Percentiles rank a stretch among this genome's conserved stretches.
Conservation (phyloP, 2,797 vertebrate species). For the Chrysolophus pictus region DNA sequence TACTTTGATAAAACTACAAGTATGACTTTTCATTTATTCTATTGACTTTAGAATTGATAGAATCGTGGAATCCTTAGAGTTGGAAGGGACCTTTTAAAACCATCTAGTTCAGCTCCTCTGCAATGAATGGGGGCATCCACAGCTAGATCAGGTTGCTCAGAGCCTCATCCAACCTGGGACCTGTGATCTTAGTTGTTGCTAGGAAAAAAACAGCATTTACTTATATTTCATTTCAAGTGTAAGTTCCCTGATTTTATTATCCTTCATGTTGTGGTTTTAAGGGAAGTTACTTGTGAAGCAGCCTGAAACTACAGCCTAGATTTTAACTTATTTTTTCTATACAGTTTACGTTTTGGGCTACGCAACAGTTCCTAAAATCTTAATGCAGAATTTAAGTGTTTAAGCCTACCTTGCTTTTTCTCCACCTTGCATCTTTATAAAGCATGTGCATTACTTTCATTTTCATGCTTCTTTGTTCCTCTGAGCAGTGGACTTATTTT, state of each 20-base stretch:
- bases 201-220: neutral
- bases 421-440: neutral
- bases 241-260: neutral
- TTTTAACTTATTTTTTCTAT: neutral
- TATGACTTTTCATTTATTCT: neutral
- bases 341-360: neutral
- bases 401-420: neutral
- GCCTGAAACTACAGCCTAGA: neutral
- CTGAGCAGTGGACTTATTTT: neutral
- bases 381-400: neutral
- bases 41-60: neutral
- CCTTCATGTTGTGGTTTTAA: neutral
- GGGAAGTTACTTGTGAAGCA: neutral
- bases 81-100: too few relatives aligned
- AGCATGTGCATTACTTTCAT: neutral
- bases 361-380: neutral
- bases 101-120: too few relatives aligned
- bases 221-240: neutral
- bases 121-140: too few relatives aligned
- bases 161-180: too few relatives aligned
- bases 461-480: neutral
- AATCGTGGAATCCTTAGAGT: too few relatives aligned
- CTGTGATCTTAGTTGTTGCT: neutral
- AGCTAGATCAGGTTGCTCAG: too few relatives aligned
- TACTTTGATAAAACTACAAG: constrained; percentile 3